A percentile compares a stretch with the other conserved stretches of the same genome.
Evolutionary conservation across 2,113 vertebrate genomes (phyloP).

Genomic region (Cygnus buccinator): DNA sequence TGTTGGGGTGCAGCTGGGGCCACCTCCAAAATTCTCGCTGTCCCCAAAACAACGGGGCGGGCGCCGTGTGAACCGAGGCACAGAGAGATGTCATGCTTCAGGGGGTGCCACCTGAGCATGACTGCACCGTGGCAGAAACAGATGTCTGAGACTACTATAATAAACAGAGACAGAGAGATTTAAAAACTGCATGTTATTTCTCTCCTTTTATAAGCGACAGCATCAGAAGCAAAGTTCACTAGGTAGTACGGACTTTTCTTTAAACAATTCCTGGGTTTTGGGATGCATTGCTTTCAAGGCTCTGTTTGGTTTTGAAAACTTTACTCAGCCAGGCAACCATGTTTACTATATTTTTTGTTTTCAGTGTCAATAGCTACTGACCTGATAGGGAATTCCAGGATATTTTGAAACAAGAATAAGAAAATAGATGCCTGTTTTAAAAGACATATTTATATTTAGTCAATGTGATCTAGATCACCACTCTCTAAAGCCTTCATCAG

Average conservation of each 20-base stretch:
- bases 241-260: rapidly evolving
- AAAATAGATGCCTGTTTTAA: background rate
- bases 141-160: background rate
- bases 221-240: background rate
- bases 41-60: background rate
- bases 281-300: background rate
- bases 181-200: background rate
- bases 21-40: rapidly evolving
- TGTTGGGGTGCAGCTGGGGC: background rate
- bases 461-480: background rate
- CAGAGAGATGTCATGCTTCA: background rate
- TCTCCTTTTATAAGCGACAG: background rate
- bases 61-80: background rate
- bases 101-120: background rate
- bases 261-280: background rate
- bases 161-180: background rate
- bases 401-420: background rate
- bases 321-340: background rate
- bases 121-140: background rate
- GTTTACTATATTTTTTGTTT: background rate
- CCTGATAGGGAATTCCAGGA: background rate
- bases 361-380: background rate
- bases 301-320: background rate
- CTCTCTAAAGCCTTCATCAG: background rate
- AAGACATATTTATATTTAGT: background rate